Percentiles rank a stretch among this genome's conserved stretches.
phyloP scores from a whole-genome alignment of 2,888 invertebrate species.

The Polyploca ridens region DNA sequence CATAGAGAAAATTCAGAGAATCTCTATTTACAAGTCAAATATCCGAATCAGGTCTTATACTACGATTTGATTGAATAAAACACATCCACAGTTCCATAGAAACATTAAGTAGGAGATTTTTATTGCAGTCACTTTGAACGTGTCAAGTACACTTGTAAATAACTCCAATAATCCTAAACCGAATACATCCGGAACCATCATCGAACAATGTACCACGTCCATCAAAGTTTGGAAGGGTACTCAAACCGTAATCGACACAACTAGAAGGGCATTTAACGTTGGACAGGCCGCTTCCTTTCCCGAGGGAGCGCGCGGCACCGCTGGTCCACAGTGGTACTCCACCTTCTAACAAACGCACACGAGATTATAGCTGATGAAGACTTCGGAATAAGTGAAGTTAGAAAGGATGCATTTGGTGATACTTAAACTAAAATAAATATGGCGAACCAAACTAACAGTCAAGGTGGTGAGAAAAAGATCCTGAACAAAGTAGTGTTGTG shows the following conservation, averaged over 20 bases:
- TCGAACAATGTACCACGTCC: constrained; percentile 70
- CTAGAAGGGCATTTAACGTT: constrained; percentile 79
- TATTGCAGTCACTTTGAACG: neutral
- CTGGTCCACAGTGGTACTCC: constrained; percentile 42
- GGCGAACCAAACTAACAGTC: constrained; percentile 57
- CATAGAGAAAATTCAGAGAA: too few species aligned
- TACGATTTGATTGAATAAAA: too few species aligned
- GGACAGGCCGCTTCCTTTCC: constrained; percentile 79
- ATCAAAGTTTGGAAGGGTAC: constrained; percentile 80
- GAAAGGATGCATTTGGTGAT: neutral
- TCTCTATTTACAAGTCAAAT: too few species aligned
- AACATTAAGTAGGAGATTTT: neutral
- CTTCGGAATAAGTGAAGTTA: neutral
- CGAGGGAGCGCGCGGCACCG: constrained; percentile 62
- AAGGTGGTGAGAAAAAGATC: constrained; percentile 57
- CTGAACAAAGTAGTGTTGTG: constrained; percentile 73
- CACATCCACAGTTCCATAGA: too few species aligned
- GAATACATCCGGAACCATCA: constrained; percentile 57
- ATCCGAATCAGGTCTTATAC: too few species aligned
- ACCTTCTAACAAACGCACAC: constrained; percentile 5
- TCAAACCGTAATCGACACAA: constrained; percentile 75
- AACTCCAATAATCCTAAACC: constrained; percentile 43
- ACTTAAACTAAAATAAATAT: constrained; percentile 36
- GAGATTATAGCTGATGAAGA: neutral
- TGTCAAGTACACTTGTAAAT: constrained; percentile 12